phyloP scores from a whole-genome alignment of 1,140 invertebrate species.

The Euwallacea similis region DNA sequence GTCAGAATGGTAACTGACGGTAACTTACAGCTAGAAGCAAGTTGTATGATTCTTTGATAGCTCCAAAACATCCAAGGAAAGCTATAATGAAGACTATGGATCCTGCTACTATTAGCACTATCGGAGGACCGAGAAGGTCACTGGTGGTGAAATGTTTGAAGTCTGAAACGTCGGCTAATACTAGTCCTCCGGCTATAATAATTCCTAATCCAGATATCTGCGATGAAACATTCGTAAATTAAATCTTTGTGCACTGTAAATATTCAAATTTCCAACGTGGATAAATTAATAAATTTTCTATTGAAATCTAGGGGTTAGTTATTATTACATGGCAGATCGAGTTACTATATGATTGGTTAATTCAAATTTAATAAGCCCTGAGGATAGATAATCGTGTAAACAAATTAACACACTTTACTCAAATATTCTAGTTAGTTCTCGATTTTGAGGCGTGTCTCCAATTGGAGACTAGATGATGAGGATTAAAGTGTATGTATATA shows the following conservation, averaged over 20 bases:
- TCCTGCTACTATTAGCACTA: conserved; percentile 69
- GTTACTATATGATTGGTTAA: no score
- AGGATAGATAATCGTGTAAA: no score
- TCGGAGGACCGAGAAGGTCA: conserved; percentile 60
- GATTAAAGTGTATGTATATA: no score
- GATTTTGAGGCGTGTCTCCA: no score
- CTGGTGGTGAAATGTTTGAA: conserved; percentile 63
- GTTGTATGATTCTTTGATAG: conserved; percentile 68
- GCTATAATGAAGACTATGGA: conserved; percentile 71
- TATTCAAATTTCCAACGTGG: not conserved
- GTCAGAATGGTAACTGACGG: not conserved
- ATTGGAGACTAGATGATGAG: no score
- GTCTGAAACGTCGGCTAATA: conserved; percentile 59
- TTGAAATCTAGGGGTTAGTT: no score
- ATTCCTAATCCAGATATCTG: conserved; percentile 66
- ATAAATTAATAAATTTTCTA: no score
- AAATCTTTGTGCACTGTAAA: not conserved
- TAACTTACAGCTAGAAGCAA: conserved; percentile 66
- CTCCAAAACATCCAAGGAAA: conserved; percentile 75
- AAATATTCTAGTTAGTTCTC: no score
- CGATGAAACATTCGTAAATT: conserved; percentile 37
- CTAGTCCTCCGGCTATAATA: conserved; percentile 61
- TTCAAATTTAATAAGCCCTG: no score
- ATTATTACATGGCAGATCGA: no score
- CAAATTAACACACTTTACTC: no score